phyloP scores from a whole-genome alignment of 2,888 invertebrate species.

The Meandrusa payeni region DNA sequence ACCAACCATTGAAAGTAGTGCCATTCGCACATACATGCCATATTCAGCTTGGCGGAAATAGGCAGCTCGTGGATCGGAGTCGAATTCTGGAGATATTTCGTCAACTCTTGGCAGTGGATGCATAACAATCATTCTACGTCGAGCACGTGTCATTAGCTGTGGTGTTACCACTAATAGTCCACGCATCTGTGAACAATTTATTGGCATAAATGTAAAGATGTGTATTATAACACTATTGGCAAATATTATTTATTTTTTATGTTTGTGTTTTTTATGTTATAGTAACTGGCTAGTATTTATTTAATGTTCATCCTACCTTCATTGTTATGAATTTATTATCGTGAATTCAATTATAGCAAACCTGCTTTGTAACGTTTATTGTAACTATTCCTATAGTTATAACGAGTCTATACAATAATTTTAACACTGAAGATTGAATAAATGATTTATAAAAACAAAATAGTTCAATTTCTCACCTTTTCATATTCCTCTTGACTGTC shows the following conservation, averaged over 20 bases:
- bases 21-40: constrained; percentile 99
- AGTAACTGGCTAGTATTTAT: too few species aligned
- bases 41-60: constrained; percentile 99
- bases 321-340: too few species aligned
- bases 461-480: constrained; percentile 77
- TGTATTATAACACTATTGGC: too few species aligned
- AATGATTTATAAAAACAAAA: too few species aligned
- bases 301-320: too few species aligned
- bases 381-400: too few species aligned
- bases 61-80: constrained; percentile 97
- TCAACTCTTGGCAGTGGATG: constrained; percentile 97
- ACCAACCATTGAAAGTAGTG: constrained; percentile 94
- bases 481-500: constrained; percentile 90
- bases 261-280: too few species aligned
- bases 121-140: constrained; percentile 96
- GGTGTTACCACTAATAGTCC: constrained; percentile 96
- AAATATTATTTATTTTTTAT: too few species aligned
- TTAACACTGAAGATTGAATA: too few species aligned
- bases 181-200: constrained; percentile 82
- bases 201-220: neutral
- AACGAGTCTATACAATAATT: too few species aligned
- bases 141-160: constrained; percentile 96
- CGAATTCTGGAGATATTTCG: constrained; percentile 97
- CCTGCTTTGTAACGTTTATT: too few species aligned
- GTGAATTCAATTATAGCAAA: too few species aligned